These are phyloP conservation scores for Lepidothrix coronata DNA, from an alignment of 2,113 vertebrate species.

Conservation along the genomic window DNA sequence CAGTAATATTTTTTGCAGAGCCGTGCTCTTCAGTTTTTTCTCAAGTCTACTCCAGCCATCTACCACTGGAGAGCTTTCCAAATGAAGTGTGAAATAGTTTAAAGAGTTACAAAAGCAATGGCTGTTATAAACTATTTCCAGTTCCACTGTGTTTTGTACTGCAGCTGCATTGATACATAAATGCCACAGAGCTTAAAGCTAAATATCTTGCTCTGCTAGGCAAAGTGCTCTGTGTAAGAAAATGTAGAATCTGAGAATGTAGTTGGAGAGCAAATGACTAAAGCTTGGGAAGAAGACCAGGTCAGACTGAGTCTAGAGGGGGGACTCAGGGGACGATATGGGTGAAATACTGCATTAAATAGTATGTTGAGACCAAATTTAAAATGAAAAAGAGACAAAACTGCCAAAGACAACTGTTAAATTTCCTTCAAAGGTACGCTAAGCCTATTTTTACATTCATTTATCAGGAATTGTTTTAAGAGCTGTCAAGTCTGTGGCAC, in stretches of 20 bases:
- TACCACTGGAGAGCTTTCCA: slow-evolving; percentile 9
- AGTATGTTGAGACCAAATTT: neutral
- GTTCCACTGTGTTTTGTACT: neutral
- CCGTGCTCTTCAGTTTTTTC: neutral
- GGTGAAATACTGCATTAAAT: neutral
- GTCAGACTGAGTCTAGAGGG: neutral
- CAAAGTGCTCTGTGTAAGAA: neutral
- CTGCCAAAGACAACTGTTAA: neutral
- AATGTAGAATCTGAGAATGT: neutral
- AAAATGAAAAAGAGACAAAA: neutral
- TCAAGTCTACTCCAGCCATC: neutral
- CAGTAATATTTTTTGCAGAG: neutral
- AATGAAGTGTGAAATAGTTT: slow-evolving; percentile 52
- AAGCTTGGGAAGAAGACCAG: neutral
- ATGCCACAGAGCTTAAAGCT: neutral
- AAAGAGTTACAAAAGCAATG: slow-evolving; percentile 34
- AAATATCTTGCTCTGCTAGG: neutral
- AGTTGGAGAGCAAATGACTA: neutral
- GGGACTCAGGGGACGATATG: neutral
- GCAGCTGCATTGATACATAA: neutral
- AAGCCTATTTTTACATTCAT: neutral
- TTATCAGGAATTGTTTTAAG: neutral
- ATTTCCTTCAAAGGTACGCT: neutral
- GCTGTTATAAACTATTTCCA: slow-evolving; percentile 29
- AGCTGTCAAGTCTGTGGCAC: neutral